Evolutionary conservation across 2,888 invertebrate species (phyloP), one percentile per base, ranked within the genome.

Genomic region (Polia nebulosa): DNA sequence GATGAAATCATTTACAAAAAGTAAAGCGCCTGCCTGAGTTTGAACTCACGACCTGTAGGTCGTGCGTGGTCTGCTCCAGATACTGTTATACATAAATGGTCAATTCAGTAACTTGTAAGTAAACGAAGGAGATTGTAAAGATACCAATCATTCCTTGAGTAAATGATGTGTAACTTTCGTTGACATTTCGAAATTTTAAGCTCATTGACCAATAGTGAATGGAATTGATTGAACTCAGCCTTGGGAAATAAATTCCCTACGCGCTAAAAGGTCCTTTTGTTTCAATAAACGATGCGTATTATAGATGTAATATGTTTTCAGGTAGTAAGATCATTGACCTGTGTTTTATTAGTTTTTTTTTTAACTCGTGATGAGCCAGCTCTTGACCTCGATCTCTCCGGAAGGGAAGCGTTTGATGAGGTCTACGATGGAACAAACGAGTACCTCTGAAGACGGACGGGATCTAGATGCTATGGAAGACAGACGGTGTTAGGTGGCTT

Each of bases 131-230:
- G 53, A 59, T 78, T 73, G 56, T 73, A 56, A 51, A 66, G 22
- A 41, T 36, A 56, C 17, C 32, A n/a, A 13, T 27, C 11, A 34
- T 25, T 13, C 1, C 25, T 61, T 36, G 17, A 55, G 39, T 72
- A 67, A 66, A 73, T 69, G 78, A 80, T 76, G 69, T 51, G 76
- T 58, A 56, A 68, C 78, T 82, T 75, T 82, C 78, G 60, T 70
- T 74, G 61, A 67, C 68, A 78, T 80, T 82, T 76, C 51, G 32
- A 64, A 44, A 64, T 61, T 72, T 53, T 44, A 66, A 49, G 61
- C 49, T 69, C 51, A 72, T 78, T 79, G 72, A 72, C 81, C 81
- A 79, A 79, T 66, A 79, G 78, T 79, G 79, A 80, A 79, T 17
- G 78, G 61, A 57, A 32, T 57, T 64, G 59, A 52, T 36, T 66